Conservation (phyloP, 2,113 vertebrate genomes). For the Zeus faber region DNA sequence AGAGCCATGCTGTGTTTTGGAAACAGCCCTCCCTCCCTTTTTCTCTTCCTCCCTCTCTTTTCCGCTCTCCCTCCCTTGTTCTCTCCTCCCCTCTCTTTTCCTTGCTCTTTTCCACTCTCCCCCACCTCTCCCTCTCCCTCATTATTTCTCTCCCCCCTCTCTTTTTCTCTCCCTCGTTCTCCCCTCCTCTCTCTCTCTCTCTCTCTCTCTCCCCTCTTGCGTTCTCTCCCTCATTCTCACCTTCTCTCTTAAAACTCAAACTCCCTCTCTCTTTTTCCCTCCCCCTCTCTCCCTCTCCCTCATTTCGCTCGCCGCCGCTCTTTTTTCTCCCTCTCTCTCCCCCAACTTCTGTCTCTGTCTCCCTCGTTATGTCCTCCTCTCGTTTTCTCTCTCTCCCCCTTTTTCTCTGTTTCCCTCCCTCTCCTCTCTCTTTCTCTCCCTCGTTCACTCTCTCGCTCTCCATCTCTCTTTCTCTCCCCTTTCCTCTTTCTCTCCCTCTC, state of each 20-base stretch:
- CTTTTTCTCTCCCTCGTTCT: not conserved
- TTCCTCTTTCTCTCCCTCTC: conserved; percentile 2
- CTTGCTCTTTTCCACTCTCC: not conserved
- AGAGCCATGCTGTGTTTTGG: conserved; percentile 40
- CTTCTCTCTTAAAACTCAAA: not conserved
- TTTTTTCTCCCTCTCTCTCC: not conserved
- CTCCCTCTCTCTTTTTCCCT: conserved; percentile 1
- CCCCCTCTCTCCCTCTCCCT: not conserved
- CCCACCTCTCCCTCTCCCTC: not conserved
- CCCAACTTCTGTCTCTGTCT: too few relatives aligned
- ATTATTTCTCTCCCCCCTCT: not conserved
- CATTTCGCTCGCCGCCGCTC: too few relatives aligned
- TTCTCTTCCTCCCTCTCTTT: conserved; percentile 14
- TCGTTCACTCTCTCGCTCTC: not conserved
- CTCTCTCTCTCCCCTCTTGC: not conserved
- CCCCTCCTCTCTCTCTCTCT: not conserved
- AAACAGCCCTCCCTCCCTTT: too few relatives aligned
- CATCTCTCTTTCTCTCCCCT: not conserved
- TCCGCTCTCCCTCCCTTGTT: not conserved
- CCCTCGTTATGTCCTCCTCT: not conserved
- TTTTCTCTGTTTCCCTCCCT: not conserved
- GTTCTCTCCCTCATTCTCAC: not conserved
- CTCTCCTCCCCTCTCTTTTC: conserved; percentile 1
- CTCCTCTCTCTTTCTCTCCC: conserved; percentile 22
- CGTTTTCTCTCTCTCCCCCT: not conserved